These are phyloP conservation scores for Rhagologus leucostigma DNA, from an alignment of 2,113 vertebrate genomes.

Conservation along the genomic window DNA sequence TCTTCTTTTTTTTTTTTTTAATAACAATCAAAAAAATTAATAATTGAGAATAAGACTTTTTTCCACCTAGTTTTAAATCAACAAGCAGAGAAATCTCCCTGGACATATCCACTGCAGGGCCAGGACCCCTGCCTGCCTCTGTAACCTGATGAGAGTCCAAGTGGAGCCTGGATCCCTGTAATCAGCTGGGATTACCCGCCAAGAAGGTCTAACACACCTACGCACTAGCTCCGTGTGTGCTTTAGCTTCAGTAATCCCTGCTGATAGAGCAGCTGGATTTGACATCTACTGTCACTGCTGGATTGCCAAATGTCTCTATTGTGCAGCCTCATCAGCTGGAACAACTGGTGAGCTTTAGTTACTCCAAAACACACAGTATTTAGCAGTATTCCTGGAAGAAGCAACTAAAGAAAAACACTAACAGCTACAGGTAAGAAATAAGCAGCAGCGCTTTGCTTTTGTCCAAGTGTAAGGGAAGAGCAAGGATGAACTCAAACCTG, in stretches of 20 bases:
- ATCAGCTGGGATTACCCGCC: background rate
- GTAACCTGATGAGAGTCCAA: background rate
- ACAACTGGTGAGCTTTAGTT: background rate
- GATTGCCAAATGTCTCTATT: background rate
- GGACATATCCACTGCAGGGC: rapidly evolving
- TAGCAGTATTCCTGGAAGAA: background rate
- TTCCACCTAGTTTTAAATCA: background rate
- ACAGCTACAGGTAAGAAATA: background rate
- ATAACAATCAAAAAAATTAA: background rate
- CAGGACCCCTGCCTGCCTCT: background rate
- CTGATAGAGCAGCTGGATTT: background rate
- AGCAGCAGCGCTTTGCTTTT: background rate
- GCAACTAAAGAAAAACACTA: background rate
- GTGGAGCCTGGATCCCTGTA: background rate
- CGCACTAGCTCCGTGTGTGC: rapidly evolving
- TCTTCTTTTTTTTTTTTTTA: background rate
- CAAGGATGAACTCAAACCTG: background rate
- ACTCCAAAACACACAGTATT: background rate
- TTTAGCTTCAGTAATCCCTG: background rate
- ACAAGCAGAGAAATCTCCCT: background rate
- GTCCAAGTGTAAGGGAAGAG: background rate
- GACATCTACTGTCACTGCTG: background rate
- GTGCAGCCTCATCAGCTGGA: background rate
- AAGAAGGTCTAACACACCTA: background rate
- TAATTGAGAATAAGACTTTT: background rate